These are phyloP conservation scores for Pharmacophagus antenor DNA, from an alignment of 2,888 invertebrate genomes.

Conservation along the genomic window DNA sequence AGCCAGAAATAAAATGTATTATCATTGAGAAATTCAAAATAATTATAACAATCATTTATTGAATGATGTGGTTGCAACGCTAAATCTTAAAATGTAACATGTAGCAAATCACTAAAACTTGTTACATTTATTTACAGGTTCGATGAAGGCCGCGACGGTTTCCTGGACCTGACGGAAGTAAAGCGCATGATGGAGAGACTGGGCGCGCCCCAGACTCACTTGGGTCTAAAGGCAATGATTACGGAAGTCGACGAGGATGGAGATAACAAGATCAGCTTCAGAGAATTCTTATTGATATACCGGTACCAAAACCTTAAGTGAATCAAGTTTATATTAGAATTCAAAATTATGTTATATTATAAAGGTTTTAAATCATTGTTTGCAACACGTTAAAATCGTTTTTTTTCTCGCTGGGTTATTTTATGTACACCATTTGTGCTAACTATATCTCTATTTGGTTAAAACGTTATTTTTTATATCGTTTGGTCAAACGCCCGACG, in stretches of 20 bases:
- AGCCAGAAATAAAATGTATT: too few species aligned
- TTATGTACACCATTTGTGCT: neutral
- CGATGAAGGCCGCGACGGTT: slow-evolving; percentile 94
- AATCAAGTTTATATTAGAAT: neutral
- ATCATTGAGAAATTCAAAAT: too few species aligned
- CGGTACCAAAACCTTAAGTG: slow-evolving; percentile 53
- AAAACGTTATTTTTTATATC: too few species aligned
- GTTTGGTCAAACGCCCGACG: too few species aligned
- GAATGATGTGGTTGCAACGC: too few species aligned
- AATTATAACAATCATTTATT: too few species aligned
- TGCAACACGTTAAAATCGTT: neutral
- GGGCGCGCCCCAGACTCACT: slow-evolving; percentile 97
- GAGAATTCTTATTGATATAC: slow-evolving; percentile 91
- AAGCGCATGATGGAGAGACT: slow-evolving; percentile 98
- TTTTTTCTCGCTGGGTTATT: neutral
- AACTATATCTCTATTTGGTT: too few species aligned
- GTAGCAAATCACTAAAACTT: neutral
- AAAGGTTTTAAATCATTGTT: neutral
- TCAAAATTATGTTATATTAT: neutral
- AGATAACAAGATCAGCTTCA: slow-evolving; percentile 93
- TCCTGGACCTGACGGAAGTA: slow-evolving; percentile 92
- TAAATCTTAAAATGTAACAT: too few species aligned
- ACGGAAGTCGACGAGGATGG: slow-evolving; percentile 93
- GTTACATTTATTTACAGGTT: slow-evolving; percentile 84
- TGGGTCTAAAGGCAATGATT: slow-evolving; percentile 97